Percentiles rank a stretch among this genome's conserved stretches.
Conservation (phyloP, 1,140 invertebrate genomes). For the Asobara japonica region DNA sequence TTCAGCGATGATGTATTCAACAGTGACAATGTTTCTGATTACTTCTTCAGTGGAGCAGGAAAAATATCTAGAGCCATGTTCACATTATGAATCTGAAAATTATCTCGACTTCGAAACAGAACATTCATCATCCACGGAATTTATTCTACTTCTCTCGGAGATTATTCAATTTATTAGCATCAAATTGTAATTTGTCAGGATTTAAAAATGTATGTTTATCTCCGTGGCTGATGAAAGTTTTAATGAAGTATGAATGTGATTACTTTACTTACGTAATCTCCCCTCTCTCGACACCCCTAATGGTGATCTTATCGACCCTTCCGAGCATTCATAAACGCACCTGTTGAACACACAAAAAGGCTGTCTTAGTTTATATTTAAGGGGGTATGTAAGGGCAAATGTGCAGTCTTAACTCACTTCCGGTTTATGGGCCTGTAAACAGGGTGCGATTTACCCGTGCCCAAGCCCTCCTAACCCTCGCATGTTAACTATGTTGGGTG, state of each 20-base stretch:
- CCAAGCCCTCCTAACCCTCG: too few species aligned
- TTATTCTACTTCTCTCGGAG: not conserved
- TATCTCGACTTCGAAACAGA: not conserved
- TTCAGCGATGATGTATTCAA: too few species aligned
- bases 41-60: too few species aligned
- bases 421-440: slow-evolving; percentile 1
- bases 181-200: not conserved
- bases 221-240: not conserved
- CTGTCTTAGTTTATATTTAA: not conserved
- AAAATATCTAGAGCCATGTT: too few species aligned
- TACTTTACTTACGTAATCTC: slow-evolving; percentile 8
- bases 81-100: too few species aligned
- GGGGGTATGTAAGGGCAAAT: not conserved
- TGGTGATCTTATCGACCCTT: slow-evolving; percentile 6
- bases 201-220: not conserved
- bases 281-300: not conserved
- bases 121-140: not conserved
- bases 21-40: too few species aligned
- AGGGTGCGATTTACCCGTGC: not conserved
- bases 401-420: not conserved
- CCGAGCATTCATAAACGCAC: slow-evolving; percentile 4
- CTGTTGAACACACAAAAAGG: slow-evolving; percentile 26
- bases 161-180: not conserved
- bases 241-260: not conserved
- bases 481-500: not conserved